phyloP scores from a whole-genome alignment of 2,888 invertebrate species.

The Tinea semifulvella region DNA sequence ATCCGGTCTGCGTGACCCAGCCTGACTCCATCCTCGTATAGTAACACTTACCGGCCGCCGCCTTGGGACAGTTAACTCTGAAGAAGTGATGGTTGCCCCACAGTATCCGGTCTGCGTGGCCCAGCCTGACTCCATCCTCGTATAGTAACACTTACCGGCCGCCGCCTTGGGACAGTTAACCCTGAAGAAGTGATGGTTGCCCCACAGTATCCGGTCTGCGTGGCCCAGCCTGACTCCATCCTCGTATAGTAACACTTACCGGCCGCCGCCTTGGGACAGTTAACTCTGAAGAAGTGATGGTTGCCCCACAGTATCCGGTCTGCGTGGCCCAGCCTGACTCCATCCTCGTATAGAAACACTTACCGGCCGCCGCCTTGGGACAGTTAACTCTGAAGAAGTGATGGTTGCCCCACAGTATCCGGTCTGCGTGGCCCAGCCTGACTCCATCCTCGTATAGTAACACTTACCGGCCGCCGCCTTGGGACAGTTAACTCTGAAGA shows the following conservation, averaged over 20 bases:
- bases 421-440: conserved; percentile 88
- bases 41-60: conserved; percentile 68
- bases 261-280: conserved; percentile 84
- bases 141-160: conserved; percentile 90
- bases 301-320: conserved; percentile 98
- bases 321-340: conserved; percentile 87
- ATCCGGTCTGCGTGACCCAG: conserved; percentile 94
- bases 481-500: conserved; percentile 98
- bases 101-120: conserved; percentile 94
- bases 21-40: conserved; percentile 81
- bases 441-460: conserved; percentile 85
- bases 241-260: conserved; percentile 76
- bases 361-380: conserved; percentile 72
- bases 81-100: conserved; percentile 99
- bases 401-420: conserved; percentile 98
- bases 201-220: conserved; percentile 97
- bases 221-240: conserved; percentile 84
- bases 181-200: conserved; percentile 98
- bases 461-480: conserved; percentile 87
- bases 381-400: conserved; percentile 99
- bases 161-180: conserved; percentile 96
- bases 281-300: conserved; percentile 98
- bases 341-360: conserved; percentile 62
- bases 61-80: conserved; percentile 94
- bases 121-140: conserved; percentile 77